phyloP scores from a whole-genome alignment of 53 echinoderm and acorn worm species.

The Echinarachnius parma region DNA sequence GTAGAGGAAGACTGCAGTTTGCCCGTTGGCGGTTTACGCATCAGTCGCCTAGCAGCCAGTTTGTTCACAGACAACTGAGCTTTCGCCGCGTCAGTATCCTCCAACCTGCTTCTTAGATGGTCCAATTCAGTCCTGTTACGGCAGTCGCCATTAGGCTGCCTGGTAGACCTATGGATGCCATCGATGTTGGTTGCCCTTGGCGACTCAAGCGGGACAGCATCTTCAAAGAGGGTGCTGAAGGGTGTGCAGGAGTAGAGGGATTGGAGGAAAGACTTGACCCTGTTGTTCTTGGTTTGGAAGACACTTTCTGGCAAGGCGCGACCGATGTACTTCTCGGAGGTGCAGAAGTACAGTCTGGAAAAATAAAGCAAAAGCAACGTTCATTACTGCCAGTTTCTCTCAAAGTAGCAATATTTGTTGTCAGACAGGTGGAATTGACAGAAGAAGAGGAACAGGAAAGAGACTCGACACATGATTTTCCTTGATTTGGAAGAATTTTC shows the following conservation, averaged over 20 bases:
- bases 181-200: background rate
- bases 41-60: background rate
- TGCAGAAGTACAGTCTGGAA: conserved; percentile 73
- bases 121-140: too few relatives aligned
- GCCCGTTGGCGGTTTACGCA: conserved; percentile 23
- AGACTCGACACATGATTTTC: too few relatives aligned
- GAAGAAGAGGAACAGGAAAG: too few relatives aligned
- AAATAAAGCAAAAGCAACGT: conserved; percentile 6
- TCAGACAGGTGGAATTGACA: too few relatives aligned
- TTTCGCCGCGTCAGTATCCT: too few relatives aligned
- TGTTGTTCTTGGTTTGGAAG: conserved; percentile 57
- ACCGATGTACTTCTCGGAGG: conserved; percentile 49
- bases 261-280: conserved; percentile 71
- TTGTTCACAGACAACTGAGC: too few relatives aligned
- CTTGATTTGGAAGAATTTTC: too few relatives aligned
- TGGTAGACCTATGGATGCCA: background rate
- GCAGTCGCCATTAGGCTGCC: background rate
- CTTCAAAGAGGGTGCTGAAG: conserved; percentile 73
- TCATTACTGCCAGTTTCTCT: too few relatives aligned
- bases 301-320: conserved; percentile 73
- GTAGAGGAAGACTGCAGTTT: conserved; percentile 8
- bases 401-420: too few relatives aligned
- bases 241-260: conserved; percentile 84
- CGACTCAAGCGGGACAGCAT: conserved; percentile 9
- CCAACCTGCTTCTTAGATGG: too few relatives aligned